Percentiles rank a stretch among this genome's conserved stretches.
Conservation (phyloP, 2,797 vertebrate species). For the Sternotherus odoratus region DNA sequence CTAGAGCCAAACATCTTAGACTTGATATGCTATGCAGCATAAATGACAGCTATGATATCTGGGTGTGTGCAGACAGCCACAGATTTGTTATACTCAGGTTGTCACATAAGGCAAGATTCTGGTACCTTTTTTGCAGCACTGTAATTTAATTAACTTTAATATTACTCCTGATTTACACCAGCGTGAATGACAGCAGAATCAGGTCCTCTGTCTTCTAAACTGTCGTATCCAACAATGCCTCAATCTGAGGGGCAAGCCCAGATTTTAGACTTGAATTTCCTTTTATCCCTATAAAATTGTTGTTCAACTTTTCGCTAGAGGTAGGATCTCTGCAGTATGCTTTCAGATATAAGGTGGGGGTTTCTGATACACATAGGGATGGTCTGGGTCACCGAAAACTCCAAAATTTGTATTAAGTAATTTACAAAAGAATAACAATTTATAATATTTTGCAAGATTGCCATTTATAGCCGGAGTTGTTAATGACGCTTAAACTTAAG, state of each 20-base stretch:
- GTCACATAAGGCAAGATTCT: neutral
- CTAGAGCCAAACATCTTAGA: neutral
- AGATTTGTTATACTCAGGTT: neutral
- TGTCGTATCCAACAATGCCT: neutral
- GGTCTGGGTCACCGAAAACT: neutral
- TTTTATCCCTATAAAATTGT: neutral
- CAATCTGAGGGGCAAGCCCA: neutral
- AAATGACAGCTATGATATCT: neutral
- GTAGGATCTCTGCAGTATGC: neutral
- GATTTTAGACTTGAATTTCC: neutral
- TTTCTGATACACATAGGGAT: neutral
- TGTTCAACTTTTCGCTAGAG: neutral
- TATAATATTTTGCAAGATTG: neutral
- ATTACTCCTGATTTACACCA: neutral
- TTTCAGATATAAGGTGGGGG: neutral
- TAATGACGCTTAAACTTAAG: neutral
- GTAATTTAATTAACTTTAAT: neutral
- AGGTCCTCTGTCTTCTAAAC: neutral
- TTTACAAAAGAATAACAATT: neutral
- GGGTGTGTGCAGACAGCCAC: neutral
- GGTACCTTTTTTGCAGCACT: neutral
- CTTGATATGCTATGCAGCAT: neutral
- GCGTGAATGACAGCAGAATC: neutral
- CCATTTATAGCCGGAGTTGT: neutral
- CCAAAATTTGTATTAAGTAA: neutral